A percentile compares a stretch with the other conserved stretches of the same genome.
Evolutionary conservation across 2,797 vertebrate genomes (phyloP).

Genomic region (Melanotaenia boesemani): DNA sequence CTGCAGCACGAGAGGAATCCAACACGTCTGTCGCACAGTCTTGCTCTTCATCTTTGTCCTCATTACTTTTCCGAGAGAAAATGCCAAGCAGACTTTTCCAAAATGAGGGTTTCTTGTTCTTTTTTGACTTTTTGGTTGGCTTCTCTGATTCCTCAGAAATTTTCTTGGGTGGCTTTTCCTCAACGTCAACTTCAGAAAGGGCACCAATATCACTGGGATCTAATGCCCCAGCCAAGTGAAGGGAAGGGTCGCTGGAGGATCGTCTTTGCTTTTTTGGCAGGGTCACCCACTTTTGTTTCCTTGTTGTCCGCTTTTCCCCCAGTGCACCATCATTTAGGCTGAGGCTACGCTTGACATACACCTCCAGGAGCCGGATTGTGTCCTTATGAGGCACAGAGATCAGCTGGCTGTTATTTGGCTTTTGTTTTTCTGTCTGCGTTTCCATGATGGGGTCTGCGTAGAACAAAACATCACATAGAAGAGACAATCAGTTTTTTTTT

Average conservation of each 20-base stretch:
- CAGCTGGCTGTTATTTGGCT: constrained; percentile 65
- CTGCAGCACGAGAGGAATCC: neutral
- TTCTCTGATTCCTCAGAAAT: constrained; percentile 8
- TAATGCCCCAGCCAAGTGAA: constrained; percentile 15
- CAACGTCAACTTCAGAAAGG: neutral
- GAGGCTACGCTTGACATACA: constrained; percentile 81
- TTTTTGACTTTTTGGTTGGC: constrained; percentile 59
- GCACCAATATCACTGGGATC: neutral
- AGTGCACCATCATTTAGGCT: constrained; percentile 79
- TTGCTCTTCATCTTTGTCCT: constrained; percentile 82
- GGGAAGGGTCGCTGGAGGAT: constrained; percentile 80
- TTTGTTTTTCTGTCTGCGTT: constrained; percentile 19
- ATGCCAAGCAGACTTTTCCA: constrained; percentile 83
- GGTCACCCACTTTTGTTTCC: constrained; percentile 73
- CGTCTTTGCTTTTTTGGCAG: constrained; percentile 38
- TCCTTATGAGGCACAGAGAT: constrained; percentile 84
- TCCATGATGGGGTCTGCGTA: constrained; percentile 62
- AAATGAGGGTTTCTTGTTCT: constrained; percentile 74
- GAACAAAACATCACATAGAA: constrained; percentile 7
- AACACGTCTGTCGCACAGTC: constrained; percentile 42
- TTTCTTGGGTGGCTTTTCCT: fast-evolving
- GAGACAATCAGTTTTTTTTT: neutral
- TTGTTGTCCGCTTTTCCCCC: fast-evolving
- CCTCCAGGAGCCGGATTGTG: constrained; percentile 84
- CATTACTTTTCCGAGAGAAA: constrained; percentile 73